Evolutionary conservation across 2,888 invertebrate genomes (phyloP), one percentile per base, ranked within the genome.

Genomic region (Chromoteleia sp.): DNA sequence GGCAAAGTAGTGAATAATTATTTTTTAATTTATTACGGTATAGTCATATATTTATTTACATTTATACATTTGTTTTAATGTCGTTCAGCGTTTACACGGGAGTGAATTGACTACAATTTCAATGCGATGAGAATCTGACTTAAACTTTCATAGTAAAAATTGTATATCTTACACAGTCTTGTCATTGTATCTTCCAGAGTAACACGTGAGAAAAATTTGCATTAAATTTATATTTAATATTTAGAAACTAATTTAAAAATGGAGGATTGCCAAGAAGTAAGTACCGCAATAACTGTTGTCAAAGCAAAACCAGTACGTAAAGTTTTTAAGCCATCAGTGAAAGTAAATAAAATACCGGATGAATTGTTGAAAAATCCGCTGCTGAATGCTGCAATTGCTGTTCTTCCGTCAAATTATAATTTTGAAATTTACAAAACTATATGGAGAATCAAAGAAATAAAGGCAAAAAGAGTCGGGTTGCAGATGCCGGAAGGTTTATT

Each of bases 361-460:
- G 95, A 95, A 85, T 93, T 98, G 56, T 91, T 96, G 17, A 94
- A 97, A 86, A 95, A 98, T 92, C 94, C 95, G 12, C 88, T 95
- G 83, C 90, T 98, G 21, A 95, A 96, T 88, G 93, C 94, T 88
- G 96, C 96, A 0, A 95, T 96, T 77, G 93, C 94, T 87, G 93
- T 93, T 39, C 93, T 99, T 61, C 99, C 99, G 1, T 92, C 94
- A 30, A 99, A 99, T 93, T 99, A 99, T 90, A 99, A 98, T 91
- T 99, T 99, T 92, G 99, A 99, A 94, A 95, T 99, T 84, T 97
- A 97, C 78, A 99, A 99, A 92, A 99, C 99, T 0, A 96, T 99
- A 91, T 99, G 99, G 99, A 95, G 98, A 89, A 97, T 99, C 87
- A 93, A 95, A 84, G 96, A 97, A 88, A 92, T 95, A n/a, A 94